Evolutionary conservation across 2,113 vertebrate species (phyloP), one percentile per base, ranked within the genome.

Genomic region (Aptenodytes patagonicus): DNA sequence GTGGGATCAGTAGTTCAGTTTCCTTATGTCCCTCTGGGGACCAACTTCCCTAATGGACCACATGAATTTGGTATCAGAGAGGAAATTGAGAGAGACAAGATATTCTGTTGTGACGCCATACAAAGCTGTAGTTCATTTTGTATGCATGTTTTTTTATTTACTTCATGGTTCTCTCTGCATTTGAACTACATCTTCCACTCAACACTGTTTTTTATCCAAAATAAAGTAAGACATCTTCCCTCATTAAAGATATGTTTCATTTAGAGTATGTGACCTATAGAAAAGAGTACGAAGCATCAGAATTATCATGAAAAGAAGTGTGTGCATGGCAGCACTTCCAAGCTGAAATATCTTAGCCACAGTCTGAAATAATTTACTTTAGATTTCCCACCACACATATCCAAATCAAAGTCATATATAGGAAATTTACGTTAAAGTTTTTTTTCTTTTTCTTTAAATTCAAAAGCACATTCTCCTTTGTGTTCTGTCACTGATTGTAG

Each of bases 61-160:
- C 18, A 10, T 88, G 65, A 91, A 82, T 95, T 82, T 94, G 83
- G 47, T 95, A 93, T 77, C 44, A 65, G 79, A 90, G 44, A 83
- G 83, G 75, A 95, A 96, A 96, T 28, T 87, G 57, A 88, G 51
- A 95, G 38, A 82, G 92, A 87, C 57, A 86, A 88, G 90, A 92
- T 95, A 90, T 28, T 93, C 58, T 86, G 24, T 92, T 90, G 54
- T 88, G 62, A 83, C 88, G 75, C 47, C 75, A 71, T 92, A 60
- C 57, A 66, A 79, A 75, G 55, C 82, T 93, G 51, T 78, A 64
- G 61, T 69, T 94, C 16, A 77, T 92, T 93, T 95, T 93, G 34
- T 73, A n/a, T 79, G 44, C 58, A 26, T 75, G 10, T 0, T 47
- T 76, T 92, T 89, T 72, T 47, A 31, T 71, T 89, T 89, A 54